phyloP scores from a whole-genome alignment of 2,113 vertebrate genomes.

The Danionella cerebrum region DNA sequence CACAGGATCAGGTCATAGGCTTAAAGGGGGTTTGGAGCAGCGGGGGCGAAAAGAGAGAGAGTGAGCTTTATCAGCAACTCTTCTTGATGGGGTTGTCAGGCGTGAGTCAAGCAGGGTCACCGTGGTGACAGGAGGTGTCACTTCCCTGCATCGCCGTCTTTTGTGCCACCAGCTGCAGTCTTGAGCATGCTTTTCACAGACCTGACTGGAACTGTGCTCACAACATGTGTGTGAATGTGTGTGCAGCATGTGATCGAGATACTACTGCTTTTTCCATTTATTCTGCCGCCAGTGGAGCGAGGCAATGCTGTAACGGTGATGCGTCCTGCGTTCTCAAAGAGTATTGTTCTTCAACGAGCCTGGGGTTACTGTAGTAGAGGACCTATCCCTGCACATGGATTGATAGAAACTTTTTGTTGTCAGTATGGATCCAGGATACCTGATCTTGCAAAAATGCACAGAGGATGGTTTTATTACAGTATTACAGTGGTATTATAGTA shows the following conservation, averaged over 20 bases:
- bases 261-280: conserved; percentile 6
- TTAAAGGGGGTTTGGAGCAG: not conserved
- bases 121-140: conserved; percentile 82
- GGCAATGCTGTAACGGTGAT: not conserved
- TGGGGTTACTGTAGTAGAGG: not conserved
- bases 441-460: conserved; percentile 7
- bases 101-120: conserved; percentile 72
- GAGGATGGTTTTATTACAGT: too few relatives aligned
- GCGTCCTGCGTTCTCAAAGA: not conserved
- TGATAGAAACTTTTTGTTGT: not conserved
- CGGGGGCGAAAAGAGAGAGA: conserved; percentile 35
- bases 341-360: not conserved
- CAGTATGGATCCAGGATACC: conserved; percentile 20
- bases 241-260: conserved; percentile 1
- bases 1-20: conserved; percentile 66
- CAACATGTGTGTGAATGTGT: not conserved
- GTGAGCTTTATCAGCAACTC: conserved; percentile 69
- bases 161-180: conserved; percentile 74
- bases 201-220: conserved; percentile 49
- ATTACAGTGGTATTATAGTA: too few relatives aligned
- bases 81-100: conserved; percentile 70
- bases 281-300: not conserved
- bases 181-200: conserved; percentile 59
- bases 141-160: conserved; percentile 73
- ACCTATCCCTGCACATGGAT: not conserved